Evolutionary conservation across 2,113 vertebrate genomes (phyloP).

Genomic region (Scalopus aquaticus): DNA sequence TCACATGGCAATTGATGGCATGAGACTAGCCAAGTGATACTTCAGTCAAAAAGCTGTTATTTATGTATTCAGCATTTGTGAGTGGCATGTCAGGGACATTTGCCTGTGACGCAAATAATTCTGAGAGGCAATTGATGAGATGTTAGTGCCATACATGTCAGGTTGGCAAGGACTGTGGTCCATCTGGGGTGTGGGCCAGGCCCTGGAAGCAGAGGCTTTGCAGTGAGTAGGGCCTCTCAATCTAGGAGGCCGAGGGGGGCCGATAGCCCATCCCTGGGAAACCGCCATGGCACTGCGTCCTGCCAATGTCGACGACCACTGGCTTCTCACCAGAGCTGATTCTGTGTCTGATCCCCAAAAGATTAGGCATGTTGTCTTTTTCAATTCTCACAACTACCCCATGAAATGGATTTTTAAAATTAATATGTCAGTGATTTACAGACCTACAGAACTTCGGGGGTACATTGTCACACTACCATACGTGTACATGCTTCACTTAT

Average conservation of each 20-base stretch:
- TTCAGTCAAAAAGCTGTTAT: background rate
- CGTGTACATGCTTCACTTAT: too few species aligned
- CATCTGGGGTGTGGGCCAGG: background rate
- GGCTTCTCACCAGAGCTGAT: background rate
- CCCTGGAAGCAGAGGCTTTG: background rate
- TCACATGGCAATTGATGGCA: rapidly evolving
- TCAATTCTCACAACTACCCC: background rate
- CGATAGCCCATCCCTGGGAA: background rate
- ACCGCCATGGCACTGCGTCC: background rate
- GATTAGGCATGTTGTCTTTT: background rate
- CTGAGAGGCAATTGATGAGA: background rate
- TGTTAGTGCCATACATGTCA: background rate
- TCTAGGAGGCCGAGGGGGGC: background rate
- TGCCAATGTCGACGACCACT: background rate
- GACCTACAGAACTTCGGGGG: too few species aligned
- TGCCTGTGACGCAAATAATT: background rate
- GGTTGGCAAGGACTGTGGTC: background rate
- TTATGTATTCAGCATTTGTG: background rate
- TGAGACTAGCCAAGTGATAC: too few species aligned
- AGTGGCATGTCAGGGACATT: background rate
- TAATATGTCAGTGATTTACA: too few species aligned
- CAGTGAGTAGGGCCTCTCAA: background rate
- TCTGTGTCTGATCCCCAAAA: background rate
- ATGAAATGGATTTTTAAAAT: too few species aligned
- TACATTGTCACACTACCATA: too few species aligned